Evolutionary conservation across 2,113 vertebrate species (phyloP).

Genomic region (Acanthisitta chloris): DNA sequence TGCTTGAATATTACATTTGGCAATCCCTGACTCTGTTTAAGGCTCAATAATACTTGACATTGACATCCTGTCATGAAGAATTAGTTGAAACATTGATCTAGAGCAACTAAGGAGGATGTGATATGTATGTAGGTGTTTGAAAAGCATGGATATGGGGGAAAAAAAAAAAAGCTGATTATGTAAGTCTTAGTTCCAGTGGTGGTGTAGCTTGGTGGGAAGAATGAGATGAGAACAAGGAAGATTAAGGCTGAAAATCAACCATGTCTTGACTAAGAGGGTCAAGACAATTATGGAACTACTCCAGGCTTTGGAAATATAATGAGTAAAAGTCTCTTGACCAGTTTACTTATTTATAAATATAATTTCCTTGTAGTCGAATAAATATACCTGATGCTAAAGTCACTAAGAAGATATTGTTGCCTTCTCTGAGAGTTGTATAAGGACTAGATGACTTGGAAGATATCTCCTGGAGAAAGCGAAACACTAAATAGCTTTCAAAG

Average conservation of each 20-base stretch:
- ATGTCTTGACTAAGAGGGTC: background rate
- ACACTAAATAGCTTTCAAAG: background rate
- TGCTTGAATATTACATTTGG: background rate
- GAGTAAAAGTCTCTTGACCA: background rate
- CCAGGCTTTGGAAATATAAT: background rate
- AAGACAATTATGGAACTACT: background rate
- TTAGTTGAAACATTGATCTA: conserved; percentile 34
- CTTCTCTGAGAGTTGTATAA: background rate
- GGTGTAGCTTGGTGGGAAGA: background rate
- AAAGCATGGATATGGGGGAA: background rate
- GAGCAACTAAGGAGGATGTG: conserved; percentile 35
- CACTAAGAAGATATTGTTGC: background rate
- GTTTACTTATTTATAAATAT: background rate
- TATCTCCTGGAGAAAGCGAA: background rate
- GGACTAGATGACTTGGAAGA: background rate
- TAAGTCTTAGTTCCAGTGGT: background rate
- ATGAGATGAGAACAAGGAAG: background rate
- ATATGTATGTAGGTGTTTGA: conserved; percentile 54
- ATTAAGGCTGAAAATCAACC: background rate
- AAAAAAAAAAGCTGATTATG: background rate
- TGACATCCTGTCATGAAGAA: conserved; percentile 44
- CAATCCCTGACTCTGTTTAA: background rate
- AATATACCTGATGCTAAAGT: background rate
- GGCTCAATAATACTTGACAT: conserved; percentile 7
- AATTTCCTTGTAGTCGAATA: background rate